Evolutionary conservation across 2,888 invertebrate genomes (phyloP), one percentile per base, ranked within the genome.

Genomic region (Tetragonisca angustula): DNA sequence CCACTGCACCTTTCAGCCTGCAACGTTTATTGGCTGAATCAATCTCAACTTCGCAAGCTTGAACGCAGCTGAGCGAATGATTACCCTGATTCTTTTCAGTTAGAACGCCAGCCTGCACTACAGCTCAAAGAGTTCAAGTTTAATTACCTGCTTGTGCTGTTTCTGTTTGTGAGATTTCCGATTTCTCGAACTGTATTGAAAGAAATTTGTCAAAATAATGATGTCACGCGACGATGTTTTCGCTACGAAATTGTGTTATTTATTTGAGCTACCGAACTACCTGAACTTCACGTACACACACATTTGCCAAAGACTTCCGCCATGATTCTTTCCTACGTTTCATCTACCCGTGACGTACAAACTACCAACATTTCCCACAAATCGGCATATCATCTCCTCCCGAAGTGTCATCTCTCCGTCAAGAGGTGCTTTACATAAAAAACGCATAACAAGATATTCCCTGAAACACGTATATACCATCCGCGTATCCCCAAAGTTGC

Each of bases 361-460:
- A 17, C 27, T 15, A 49, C 15, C 6, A 59, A 72, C 24, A 27
- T 43, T 61, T 9, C 49, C 13, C 59, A 72, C 64, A 54, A 70
- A 70, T 70, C 70, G 54, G 32, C 70, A 70, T 54, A 54, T 17
- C 19, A 21, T 19, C 13, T 24, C 6, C 52, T 24, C 19, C 36
- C 36, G 36, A 4, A 32, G 49, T 21, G 62, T 50, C 43, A 27
- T 15, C 0, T 49, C 17, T 49, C n/a, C 36, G 4, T 21, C 50
- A 27, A 64, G n/a, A 27, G 64, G 13, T 27, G 64, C 32, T n/a
- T 73, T 32, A 17, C 36, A 64, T 32, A 64, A 73, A 43, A 64
- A n/a, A 24, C 32, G 49, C 59, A 19, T 27, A 49, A 71, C 24
- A 43, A 43, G 21, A 64, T 64, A 21, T 36, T 56, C 11, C n/a